These are phyloP conservation scores for Leptosomus discolor DNA, from an alignment of 2,113 vertebrate genomes.

Conservation along the genomic window DNA sequence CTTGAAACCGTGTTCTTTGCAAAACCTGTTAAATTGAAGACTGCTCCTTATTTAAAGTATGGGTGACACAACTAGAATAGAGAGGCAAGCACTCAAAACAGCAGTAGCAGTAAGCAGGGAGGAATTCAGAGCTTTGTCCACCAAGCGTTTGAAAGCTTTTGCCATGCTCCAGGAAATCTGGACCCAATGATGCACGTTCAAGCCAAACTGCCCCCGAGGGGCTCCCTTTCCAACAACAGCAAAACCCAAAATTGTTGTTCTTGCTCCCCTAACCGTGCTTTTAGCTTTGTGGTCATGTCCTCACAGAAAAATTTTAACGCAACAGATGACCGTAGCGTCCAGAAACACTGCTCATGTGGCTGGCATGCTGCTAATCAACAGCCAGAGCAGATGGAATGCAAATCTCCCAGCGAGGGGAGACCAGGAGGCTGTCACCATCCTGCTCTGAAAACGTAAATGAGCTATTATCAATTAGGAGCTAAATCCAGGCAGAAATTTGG, in stretches of 20 bases:
- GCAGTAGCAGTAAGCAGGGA: not conserved
- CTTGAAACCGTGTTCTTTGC: not conserved
- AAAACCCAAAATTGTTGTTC: not conserved
- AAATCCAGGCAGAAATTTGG: constrained; percentile 34
- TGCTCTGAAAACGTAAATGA: not conserved
- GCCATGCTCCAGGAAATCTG: accelerated
- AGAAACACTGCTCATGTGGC: constrained; percentile 46
- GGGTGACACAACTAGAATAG: not conserved
- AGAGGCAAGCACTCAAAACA: not conserved
- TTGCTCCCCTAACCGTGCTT: accelerated
- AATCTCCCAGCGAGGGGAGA: not conserved
- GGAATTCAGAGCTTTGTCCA: not conserved
- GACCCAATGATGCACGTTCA: accelerated
- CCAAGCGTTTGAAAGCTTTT: not conserved
- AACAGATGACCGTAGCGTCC: constrained; percentile 15
- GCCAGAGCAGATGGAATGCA: constrained; percentile 47
- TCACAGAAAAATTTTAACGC: not conserved
- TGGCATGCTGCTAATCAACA: constrained; percentile 12
- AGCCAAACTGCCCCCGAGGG: accelerated
- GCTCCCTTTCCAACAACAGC: not conserved
- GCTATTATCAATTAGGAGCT: constrained; percentile 47
- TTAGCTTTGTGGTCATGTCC: not conserved
- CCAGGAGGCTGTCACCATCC: constrained; percentile 32
- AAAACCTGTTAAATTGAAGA: not conserved
- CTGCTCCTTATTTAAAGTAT: not conserved